Evolutionary conservation across 2,888 invertebrate species (phyloP), one percentile per base, ranked within the genome.

Genomic region (Leucophenga maculata): DNA sequence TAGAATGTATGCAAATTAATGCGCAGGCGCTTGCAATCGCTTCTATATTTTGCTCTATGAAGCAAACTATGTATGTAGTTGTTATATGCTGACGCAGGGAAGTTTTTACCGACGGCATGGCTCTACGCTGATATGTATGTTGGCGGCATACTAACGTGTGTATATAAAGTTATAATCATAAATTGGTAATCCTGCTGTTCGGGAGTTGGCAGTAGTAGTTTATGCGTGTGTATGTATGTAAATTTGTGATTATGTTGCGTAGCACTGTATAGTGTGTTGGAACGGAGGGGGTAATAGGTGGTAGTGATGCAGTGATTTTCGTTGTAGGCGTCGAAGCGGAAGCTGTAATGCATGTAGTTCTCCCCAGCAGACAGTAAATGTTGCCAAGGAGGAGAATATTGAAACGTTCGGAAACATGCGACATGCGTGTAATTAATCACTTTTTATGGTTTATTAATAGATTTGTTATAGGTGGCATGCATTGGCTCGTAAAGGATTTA

Each of bases 361-460:
- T 39, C 11, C 3, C 8, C 78, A 78, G 76, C 72, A 79, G 73
- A 78, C 75, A 82, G 9, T 39, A 39, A 39, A 39, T 39, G 11
- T 39, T 1, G 3, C 39, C 3, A 39, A 39, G 11, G 39, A 39
- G 60, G 16, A 31, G 57, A 14, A 57, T 11, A 22, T 31, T 11
- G 26, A 8, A 18, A 39, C 11, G n/a, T n/a, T 60, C 6, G 39
- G 60, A 52, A n/a, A n/a, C 69, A 70, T 69, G 75, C 77, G 76
- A 74, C 74, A 75, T 72, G 72, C 76, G 74, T 72, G 79, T 83
- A 80, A 85, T 86, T 86, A 83, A 85, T 86, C 84, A 85, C 78
- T 83, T 78, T 39, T 39, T 76, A 79, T 79, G 78, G 76, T 81
- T 82, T 85, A 83, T 84, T 80, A 82, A 83, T 83, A 78, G 78